Evolutionary conservation across 2,888 invertebrate species (phyloP).

Genomic region (Cerastoderma edule): DNA sequence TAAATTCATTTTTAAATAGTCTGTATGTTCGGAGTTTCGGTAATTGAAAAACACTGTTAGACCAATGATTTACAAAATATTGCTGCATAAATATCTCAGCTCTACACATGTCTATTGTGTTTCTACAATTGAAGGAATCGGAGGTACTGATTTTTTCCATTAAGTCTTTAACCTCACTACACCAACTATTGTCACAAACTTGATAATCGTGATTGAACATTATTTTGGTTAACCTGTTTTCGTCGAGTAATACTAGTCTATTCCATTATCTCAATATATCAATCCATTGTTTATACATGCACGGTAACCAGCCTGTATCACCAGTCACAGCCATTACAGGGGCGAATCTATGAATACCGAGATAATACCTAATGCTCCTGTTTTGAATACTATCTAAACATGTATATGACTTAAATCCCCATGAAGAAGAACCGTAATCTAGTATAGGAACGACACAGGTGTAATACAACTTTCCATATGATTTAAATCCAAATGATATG

Average conservation of each 20-base stretch:
- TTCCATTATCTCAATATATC: slow-evolving; percentile 40
- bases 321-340: slow-evolving; percentile 30
- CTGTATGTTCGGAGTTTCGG: slow-evolving; percentile 28
- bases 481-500: slow-evolving; percentile 29
- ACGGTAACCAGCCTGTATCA: too few species aligned
- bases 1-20: slow-evolving; percentile 12
- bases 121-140: background rate
- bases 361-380: slow-evolving; percentile 16
- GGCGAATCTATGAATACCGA: slow-evolving; percentile 36
- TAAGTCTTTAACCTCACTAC: background rate
- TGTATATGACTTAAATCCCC: slow-evolving; percentile 36
- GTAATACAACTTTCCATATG: slow-evolving; percentile 32
- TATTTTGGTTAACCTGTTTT: slow-evolving; percentile 8
- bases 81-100: background rate
- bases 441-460: slow-evolving; percentile 31
- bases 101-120: background rate
- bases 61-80: background rate
- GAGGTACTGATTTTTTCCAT: background rate
- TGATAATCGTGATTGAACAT: slow-evolving; percentile 23
- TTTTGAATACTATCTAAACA: slow-evolving; percentile 24
- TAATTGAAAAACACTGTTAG: background rate
- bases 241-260: slow-evolving; percentile 21
- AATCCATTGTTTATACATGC: too few species aligned
- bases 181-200: slow-evolving; percentile 17
- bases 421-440: slow-evolving; percentile 9